Evolutionary conservation across 2,113 vertebrate genomes (phyloP).

Genomic region (Aythya baeri): DNA sequence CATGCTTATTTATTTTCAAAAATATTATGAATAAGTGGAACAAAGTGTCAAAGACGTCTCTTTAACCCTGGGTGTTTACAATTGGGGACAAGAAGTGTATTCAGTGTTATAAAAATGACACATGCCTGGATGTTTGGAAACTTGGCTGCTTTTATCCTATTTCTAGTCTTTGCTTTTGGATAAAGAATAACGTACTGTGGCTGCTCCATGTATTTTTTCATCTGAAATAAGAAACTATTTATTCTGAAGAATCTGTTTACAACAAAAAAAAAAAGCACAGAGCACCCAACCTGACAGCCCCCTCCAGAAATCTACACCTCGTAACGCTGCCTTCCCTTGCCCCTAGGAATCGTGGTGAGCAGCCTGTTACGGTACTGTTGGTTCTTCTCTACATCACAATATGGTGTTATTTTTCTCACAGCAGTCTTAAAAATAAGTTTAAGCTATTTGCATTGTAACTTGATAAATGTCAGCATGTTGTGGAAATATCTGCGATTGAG

Average conservation of each 20-base stretch:
- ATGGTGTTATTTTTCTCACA: background rate
- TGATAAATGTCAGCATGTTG: background rate
- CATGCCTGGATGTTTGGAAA: background rate
- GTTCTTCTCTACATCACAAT: background rate
- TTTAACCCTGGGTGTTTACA: background rate
- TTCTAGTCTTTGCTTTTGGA: background rate
- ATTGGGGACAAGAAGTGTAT: background rate
- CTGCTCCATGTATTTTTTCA: background rate
- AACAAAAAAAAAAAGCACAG: background rate
- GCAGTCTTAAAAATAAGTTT: constrained; percentile 31
- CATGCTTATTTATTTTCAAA: background rate
- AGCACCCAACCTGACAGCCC: too few species aligned
- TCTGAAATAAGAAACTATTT: background rate
- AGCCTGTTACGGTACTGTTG: background rate
- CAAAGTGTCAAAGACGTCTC: background rate
- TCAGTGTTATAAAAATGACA: background rate
- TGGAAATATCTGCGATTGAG: background rate
- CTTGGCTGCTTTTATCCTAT: background rate
- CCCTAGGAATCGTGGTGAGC: fast-evolving
- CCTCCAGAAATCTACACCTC: background rate
- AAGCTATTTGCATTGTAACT: constrained; percentile 18
- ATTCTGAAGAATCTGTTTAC: background rate
- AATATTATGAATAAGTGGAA: background rate
- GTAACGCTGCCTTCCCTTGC: background rate
- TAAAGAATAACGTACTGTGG: background rate